Percentiles rank a stretch among this genome's conserved stretches.
Evolutionary conservation across 2,113 vertebrate species (phyloP).

Genomic region (Heterocephalus glaber): DNA sequence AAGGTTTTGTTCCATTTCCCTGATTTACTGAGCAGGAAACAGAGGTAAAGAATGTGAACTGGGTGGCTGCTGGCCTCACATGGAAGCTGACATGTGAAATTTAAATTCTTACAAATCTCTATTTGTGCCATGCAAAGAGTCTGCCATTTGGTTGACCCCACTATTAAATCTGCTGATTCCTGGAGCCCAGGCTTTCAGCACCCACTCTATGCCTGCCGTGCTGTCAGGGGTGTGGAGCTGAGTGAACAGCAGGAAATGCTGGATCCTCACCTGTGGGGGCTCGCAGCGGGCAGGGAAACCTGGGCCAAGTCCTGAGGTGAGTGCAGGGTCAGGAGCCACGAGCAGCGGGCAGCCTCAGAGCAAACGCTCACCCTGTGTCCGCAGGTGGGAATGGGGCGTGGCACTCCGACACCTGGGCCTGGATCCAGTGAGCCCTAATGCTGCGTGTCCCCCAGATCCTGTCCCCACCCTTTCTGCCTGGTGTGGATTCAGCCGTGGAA

Average conservation of each 20-base stretch:
- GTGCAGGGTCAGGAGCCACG: accelerated
- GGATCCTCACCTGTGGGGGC: background rate
- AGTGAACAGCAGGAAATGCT: background rate
- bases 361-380: no score
- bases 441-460: background rate
- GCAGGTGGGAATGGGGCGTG: background rate
- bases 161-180: background rate
- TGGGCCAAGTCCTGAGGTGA: no score
- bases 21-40: background rate
- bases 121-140: background rate
- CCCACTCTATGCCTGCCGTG: background rate
- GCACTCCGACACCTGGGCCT: no score
- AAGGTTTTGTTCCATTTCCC: background rate
- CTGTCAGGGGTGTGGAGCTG: background rate
- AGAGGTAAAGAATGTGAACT: background rate
- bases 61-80: background rate
- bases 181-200: background rate
- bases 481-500: no score
- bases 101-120: background rate
- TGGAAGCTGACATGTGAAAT: background rate
- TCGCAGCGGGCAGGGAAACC: background rate
- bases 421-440: no score
- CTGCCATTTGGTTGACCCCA: background rate
- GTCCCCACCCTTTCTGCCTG: no score
- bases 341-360: background rate